Evolutionary conservation across 2,113 vertebrate species (phyloP).

Genomic region (Takifugu flavidus): DNA sequence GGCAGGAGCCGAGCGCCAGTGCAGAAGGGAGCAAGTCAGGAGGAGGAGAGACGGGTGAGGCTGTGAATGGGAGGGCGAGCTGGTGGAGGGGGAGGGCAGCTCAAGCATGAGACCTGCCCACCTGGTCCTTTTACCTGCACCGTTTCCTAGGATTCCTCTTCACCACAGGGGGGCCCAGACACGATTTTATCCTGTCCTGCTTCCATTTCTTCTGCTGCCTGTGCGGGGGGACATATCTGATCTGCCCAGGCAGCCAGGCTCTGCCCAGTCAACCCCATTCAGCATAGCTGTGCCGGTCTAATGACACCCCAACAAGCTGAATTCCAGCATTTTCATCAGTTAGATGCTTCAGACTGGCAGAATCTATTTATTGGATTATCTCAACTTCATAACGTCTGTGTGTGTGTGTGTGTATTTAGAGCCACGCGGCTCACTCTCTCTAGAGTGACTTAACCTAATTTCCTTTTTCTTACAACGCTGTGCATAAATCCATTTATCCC

Average conservation of each 20-base stretch:
- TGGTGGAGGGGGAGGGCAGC: background rate
- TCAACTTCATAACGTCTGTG: background rate
- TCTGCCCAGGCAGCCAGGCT: too few species aligned
- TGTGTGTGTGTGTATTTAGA: background rate
- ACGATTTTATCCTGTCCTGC: too few species aligned
- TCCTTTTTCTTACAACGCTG: constrained; percentile 9
- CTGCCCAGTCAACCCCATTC: too few species aligned
- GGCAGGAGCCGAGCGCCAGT: constrained; percentile 1
- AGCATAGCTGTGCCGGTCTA: too few species aligned
- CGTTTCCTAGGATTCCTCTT: background rate
- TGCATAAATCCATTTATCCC: constrained; percentile 9
- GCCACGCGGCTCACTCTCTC: background rate
- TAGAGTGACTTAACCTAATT: constrained; percentile 16
- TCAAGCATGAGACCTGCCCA: constrained; percentile 57
- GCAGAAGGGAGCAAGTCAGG: background rate
- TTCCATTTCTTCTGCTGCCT: too few species aligned
- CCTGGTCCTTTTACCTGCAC: constrained; percentile 51
- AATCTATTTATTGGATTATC: background rate
- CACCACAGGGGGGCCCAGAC: too few species aligned
- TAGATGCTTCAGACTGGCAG: background rate
- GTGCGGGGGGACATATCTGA: too few species aligned
- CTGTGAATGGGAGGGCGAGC: too few species aligned
- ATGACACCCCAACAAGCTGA: too few species aligned
- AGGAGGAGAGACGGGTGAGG: background rate
- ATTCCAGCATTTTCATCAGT: too few species aligned